Conservation (phyloP, 2,888 invertebrate species). For the Neoaliturus tenellus region DNA sequence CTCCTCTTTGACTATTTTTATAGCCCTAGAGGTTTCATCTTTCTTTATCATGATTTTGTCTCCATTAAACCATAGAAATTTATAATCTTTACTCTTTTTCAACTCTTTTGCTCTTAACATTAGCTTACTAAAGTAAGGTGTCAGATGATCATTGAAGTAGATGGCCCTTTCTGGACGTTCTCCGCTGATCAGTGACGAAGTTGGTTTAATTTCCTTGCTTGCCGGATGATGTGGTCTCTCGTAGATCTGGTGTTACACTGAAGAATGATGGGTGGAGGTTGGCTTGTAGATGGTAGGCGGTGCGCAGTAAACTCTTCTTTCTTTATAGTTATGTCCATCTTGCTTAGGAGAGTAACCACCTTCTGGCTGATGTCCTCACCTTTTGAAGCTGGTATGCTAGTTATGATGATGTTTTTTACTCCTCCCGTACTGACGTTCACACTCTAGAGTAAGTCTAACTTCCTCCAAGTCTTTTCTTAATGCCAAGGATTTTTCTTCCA, state of each 20-base stretch:
- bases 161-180: background rate
- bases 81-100: background rate
- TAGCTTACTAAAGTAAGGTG: background rate
- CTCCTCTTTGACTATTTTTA: background rate
- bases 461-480: background rate
- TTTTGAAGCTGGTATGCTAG: background rate
- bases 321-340: background rate
- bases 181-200: background rate
- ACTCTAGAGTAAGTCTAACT: background rate
- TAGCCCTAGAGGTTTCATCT: background rate
- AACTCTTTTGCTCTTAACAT: background rate
- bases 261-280: background rate
- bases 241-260: background rate
- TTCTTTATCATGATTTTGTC: background rate
- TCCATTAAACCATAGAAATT: background rate
- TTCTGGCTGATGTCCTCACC: background rate
- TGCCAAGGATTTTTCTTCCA: background rate
- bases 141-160: constrained; percentile 11
- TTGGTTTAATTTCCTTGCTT: background rate
- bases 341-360: background rate
- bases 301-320: background rate
- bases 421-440: background rate
- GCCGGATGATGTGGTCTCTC: background rate
- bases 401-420: background rate
- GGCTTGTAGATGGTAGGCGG: background rate